Evolutionary conservation across 1,140 invertebrate genomes (phyloP).

Genomic region (Drosophila busckii): DNA sequence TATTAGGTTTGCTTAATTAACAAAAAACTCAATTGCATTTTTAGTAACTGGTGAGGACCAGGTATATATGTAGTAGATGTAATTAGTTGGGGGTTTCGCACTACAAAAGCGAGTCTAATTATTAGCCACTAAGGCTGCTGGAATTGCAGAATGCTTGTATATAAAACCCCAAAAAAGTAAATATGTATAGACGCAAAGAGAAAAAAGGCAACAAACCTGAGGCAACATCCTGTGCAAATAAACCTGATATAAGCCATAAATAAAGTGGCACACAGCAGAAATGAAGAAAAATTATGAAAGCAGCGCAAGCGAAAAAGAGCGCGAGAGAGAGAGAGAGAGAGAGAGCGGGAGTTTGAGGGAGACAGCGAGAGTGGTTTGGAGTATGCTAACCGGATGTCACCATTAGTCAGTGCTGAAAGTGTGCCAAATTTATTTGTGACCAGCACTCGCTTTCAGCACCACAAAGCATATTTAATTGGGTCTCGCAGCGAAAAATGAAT

Average conservation of each 20-base stretch:
- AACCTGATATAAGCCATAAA: slow-evolving; percentile 58
- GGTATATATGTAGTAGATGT: too few species aligned
- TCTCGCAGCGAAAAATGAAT: slow-evolving; percentile 5
- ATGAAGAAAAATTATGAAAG: slow-evolving; percentile 43
- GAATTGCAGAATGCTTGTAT: too few species aligned
- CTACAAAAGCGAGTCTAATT: too few species aligned
- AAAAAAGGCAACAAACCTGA: slow-evolving; percentile 20
- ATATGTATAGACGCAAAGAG: slow-evolving; percentile 1
- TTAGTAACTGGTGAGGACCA: too few species aligned
- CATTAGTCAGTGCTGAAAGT: slow-evolving; percentile 13
- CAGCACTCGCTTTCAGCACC: too few species aligned
- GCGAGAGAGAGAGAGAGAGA: slow-evolving; percentile 2
- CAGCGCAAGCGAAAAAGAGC: too few species aligned
- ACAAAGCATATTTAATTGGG: slow-evolving; percentile 26
- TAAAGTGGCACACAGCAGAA: slow-evolving; percentile 54
- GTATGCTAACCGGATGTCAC: slow-evolving; percentile 14
- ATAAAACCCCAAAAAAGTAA: slow-evolving; percentile 11
- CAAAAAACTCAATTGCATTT: too few species aligned
- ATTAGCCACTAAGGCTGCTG: too few species aligned
- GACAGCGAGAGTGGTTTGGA: not conserved
- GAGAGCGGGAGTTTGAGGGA: not conserved
- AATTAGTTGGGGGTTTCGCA: too few species aligned
- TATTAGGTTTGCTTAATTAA: too few species aligned
- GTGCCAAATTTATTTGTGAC: slow-evolving; percentile 12
- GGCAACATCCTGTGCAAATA: slow-evolving; percentile 53